Evolutionary conservation across 2,888 invertebrate species (phyloP), one percentile per base, ranked within the genome.

Genomic region (Apamea epomidion): DNA sequence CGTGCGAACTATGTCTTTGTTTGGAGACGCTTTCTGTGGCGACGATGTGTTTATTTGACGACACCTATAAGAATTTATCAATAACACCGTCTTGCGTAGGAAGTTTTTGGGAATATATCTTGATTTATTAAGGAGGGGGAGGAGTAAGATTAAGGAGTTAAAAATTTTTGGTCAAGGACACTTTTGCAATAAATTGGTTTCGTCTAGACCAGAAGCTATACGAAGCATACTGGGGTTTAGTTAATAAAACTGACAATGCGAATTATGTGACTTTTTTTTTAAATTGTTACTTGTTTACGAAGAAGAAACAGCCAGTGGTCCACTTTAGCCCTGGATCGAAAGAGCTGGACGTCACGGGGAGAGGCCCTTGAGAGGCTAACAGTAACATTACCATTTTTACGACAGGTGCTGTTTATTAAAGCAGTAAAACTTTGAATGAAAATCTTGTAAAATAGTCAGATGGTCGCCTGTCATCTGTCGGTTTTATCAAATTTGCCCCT

Each of bases 1-100:
- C 92, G 91, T 93, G 93, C 92, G 90, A 94, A 93, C 93, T 94
- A 94, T 94, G 93, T 92, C 92, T 93, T 93, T 93, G 93, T 92
- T 90, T 90, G 86, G 84, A 91, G 92, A 91, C 90, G 90, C 88
- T 90, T 90, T 90, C 88, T 90, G 89, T 87, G 88, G 87, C 83
- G 87, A 78, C 79, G 91, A 91, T 88, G 88, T 92, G 92, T 93
- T 92, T 93, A 93, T 93, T 92, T 90, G 89, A 89, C 88, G 90
- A 90, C 91, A 89, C 89, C 82, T 89, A 83, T 87, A 91, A 91
- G 85, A 90, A 90, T 92, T 90, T 88, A 85, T 90, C 87, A 84
- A 81, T 82, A 86, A 83, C 78, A 76, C 75, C 75, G 45, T 18
- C 58, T 78, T 78, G 51, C 76, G 81, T 78, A 72, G n/a, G 45